phyloP scores from a whole-genome alignment of 2,113 vertebrate genomes.

The Podilymbus podiceps region DNA sequence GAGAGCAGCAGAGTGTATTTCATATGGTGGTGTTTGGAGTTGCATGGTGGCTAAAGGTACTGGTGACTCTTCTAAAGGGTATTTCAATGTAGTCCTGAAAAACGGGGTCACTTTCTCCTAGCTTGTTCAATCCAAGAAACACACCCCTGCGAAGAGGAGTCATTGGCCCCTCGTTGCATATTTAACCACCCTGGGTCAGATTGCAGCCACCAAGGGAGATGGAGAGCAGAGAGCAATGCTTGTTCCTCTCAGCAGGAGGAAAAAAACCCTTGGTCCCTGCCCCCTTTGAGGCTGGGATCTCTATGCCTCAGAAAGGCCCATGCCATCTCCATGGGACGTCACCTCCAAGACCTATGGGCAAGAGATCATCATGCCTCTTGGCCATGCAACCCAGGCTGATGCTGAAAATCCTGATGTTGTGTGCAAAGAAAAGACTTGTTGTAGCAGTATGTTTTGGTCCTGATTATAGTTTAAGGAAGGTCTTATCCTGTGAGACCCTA shows the following conservation, averaged over 20 bases:
- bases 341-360: neutral
- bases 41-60: neutral
- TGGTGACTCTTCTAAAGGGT: neutral
- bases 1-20: neutral
- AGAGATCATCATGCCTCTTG: neutral
- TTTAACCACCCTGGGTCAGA: neutral
- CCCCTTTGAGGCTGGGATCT: neutral
- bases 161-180: fast-evolving
- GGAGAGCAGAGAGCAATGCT: neutral
- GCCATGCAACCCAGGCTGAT: neutral
- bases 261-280: neutral
- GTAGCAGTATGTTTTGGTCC: neutral
- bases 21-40: neutral
- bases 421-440: neutral
- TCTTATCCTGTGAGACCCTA: neutral
- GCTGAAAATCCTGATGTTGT: neutral
- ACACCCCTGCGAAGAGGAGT: neutral
- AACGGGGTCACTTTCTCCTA: neutral
- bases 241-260: neutral
- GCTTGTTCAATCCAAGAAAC: neutral
- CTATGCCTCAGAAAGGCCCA: neutral
- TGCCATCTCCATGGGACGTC: neutral
- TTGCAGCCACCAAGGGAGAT: neutral
- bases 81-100: neutral
- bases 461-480: neutral